Conservation (phyloP, 2,888 invertebrate species). For the Andrena trimmerana region DNA sequence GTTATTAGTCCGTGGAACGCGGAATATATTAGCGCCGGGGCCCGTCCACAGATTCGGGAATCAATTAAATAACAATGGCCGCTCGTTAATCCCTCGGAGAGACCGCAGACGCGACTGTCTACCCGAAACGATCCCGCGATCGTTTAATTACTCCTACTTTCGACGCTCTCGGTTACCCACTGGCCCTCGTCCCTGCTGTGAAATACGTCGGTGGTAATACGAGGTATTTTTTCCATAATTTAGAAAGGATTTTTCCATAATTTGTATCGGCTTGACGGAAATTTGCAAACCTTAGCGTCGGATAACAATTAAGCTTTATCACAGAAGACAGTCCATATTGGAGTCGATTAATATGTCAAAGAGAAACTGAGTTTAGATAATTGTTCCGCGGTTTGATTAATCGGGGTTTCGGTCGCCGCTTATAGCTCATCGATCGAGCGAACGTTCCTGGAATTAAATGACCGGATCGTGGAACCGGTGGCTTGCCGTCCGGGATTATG, state of each 20-base stretch:
- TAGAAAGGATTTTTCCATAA: too few species aligned
- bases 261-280: not conserved
- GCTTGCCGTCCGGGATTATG: not conserved
- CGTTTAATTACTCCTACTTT: conserved; percentile 55
- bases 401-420: conserved; percentile 11
- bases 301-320: too few species aligned
- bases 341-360: not conserved
- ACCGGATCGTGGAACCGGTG: not conserved
- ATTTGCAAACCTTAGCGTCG: not conserved
- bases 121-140: conserved; percentile 57
- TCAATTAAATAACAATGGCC: conserved; percentile 78
- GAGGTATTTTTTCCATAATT: not conserved
- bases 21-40: conserved; percentile 69
- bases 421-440: not conserved
- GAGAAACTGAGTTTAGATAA: not conserved
- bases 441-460: not conserved
- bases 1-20: conserved; percentile 75
- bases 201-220: not conserved
- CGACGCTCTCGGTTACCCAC: conserved; percentile 22
- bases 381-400: conserved; percentile 11
- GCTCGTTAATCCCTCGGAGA: conserved; percentile 73
- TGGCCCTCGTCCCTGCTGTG: not conserved
- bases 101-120: conserved; percentile 62
- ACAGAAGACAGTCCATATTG: too few species aligned
- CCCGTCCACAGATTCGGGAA: conserved; percentile 64